Base-by-base conservation (phyloP, 2,113 vertebrate genomes). In the Montifringilla adamsi region DNA sequence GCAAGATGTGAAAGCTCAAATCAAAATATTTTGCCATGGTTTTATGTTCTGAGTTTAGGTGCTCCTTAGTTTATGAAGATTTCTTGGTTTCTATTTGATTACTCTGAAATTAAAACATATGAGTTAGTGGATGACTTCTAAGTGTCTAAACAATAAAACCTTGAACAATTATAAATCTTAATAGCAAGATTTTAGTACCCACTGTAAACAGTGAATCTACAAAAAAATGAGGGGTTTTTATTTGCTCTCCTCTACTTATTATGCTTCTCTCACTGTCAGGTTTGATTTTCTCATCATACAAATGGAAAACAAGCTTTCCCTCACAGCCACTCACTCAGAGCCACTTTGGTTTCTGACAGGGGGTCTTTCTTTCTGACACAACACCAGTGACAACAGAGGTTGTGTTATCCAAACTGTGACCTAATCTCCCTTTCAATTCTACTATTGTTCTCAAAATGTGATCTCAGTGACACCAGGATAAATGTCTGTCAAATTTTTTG, bases 371-470 rank as follows among this genome's bases (percentile, higher is more conserved):
- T 28, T 82, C 50, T 55, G 23, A 73, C 16, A 79, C 31, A 92
- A 16, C 53, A 47, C 47, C 84, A 87, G 13, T 31, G 70, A 85
- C 46, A 95, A 87, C 70, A 79, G 81, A 91, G 10, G 31, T 63
- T 91, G 43, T 93, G 62, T 76, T 69, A 79, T 74, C 18, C 67
- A 85, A 90, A 83, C 16, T 3, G 0, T 95, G 94, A 94, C 58
- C 87, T 91, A 91, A 95, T 62, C 55, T 82, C 33, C n/a, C 62
- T 63, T 95, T 94, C 76, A 93, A 53, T 92, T 70, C 50, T 69
- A 43, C 63, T 37, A 91, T 93, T 96, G 93, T 96, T 35, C 47
- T 85, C 46, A n/a, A 59, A 91, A 68, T 76, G 35, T 82, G 93
- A 95, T 79, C 81, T 93, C 89, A 93, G 60, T 78, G 50, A 52